A percentile compares a stretch with the other conserved stretches of the same genome.
phyloP scores from a whole-genome alignment of 2,797 vertebrate species.

The Sarcoramphus papa region DNA sequence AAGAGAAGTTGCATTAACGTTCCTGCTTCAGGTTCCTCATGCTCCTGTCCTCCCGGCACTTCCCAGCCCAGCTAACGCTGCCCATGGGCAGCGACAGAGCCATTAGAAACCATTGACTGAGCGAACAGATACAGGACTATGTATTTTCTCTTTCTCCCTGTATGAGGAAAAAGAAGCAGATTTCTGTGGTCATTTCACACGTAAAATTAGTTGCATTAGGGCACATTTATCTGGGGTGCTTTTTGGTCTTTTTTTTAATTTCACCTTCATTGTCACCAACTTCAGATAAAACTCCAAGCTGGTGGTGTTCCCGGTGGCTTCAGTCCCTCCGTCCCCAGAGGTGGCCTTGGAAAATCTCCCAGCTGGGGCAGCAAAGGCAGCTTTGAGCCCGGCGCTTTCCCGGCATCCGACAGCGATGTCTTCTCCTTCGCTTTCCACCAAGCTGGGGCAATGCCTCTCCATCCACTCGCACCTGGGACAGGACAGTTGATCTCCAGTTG shows the following conservation, averaged over 20 bases:
- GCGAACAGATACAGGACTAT: not conserved
- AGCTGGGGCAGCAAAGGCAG: not conserved
- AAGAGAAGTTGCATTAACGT: not conserved
- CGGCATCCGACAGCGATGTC: fast-evolving
- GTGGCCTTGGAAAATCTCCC: not conserved
- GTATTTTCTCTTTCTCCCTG: not conserved
- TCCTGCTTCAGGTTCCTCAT: not conserved
- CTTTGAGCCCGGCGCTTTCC: not conserved
- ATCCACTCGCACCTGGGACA: not conserved
- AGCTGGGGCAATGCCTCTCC: not conserved
- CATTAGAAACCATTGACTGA: not conserved
- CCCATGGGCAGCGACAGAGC: not conserved
- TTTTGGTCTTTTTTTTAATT: not conserved
- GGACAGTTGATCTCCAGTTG: not conserved
- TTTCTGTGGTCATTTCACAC: not conserved
- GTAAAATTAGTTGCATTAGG: not conserved
- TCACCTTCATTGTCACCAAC: not conserved
- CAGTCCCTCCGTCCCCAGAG: not conserved
- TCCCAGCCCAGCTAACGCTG: not conserved
- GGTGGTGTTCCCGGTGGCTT: not conserved
- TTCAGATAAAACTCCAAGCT: not conserved
- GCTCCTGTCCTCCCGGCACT: not conserved
- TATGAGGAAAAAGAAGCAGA: not conserved
- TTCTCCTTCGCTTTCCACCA: not conserved
- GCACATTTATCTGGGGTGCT: not conserved